Percentiles rank a stretch among this genome's conserved stretches.
Conservation (phyloP, 2,113 vertebrate genomes). For the Acrocephalus arundinaceus region DNA sequence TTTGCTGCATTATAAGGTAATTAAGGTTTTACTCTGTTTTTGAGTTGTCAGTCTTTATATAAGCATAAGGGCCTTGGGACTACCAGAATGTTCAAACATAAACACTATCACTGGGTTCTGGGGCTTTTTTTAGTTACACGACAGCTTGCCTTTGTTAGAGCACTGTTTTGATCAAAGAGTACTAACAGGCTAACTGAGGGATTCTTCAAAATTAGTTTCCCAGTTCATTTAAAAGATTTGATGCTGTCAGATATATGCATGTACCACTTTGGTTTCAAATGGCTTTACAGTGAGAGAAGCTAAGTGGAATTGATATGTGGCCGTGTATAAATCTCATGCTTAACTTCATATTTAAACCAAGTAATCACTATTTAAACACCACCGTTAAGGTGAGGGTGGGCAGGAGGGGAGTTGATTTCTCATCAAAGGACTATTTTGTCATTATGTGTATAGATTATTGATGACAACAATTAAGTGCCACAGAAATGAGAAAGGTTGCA, state of each 20-base stretch:
- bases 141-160: neutral
- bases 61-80: neutral
- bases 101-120: neutral
- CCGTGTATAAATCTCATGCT: neutral
- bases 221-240: neutral
- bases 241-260: neutral
- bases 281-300: neutral
- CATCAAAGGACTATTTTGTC: neutral
- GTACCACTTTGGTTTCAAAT: neutral
- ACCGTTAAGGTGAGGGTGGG: neutral
- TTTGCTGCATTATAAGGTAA: conserved; percentile 93
- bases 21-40: neutral
- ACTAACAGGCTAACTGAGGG: neutral
- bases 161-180: neutral
- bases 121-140: neutral
- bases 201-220: neutral
- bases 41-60: neutral
- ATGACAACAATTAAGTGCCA: neutral
- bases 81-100: neutral
- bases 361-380: neutral
- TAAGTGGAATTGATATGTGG: neutral
- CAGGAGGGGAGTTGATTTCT: neutral
- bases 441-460: neutral
- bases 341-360: neutral
- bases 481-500: neutral